phyloP scores from a whole-genome alignment of 2,113 vertebrate species.

The Lycaon pictus region DNA sequence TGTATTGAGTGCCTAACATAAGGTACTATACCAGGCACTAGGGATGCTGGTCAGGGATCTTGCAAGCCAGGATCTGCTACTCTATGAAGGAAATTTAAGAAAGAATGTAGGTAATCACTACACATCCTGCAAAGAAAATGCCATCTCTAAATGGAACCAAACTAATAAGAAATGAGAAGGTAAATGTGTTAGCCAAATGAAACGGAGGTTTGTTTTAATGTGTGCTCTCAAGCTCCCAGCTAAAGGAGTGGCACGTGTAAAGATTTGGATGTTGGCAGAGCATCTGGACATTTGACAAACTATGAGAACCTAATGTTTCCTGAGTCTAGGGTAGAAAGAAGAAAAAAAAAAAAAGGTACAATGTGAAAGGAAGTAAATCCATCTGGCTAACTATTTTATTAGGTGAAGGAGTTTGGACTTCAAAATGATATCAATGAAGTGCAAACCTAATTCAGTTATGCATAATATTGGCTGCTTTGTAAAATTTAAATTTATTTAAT shows the following conservation, averaged over 20 bases:
- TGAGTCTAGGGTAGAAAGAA: not conserved
- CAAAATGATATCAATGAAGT: not conserved
- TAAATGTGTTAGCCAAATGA: not conserved
- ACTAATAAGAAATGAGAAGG: not conserved
- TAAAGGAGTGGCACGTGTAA: rapidly evolving
- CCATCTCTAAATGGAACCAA: not conserved
- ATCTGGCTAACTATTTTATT: not conserved
- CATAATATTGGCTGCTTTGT: not conserved
- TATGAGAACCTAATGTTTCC: not conserved
- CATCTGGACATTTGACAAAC: not conserved
- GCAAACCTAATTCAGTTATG: not conserved
- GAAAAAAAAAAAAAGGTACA: not conserved
- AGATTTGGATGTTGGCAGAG: not conserved
- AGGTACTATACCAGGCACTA: not conserved
- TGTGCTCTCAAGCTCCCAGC: not conserved
- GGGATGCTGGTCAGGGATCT: not conserved
- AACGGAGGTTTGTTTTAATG: not conserved
- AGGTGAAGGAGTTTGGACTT: not conserved
- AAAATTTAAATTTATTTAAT: not conserved
- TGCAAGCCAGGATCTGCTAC: not conserved
- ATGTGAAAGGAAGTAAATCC: not conserved
- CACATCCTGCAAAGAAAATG: not conserved
- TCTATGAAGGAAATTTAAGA: not conserved
- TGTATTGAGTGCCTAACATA: not conserved
- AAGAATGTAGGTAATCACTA: not conserved